Evolutionary conservation across 1,140 invertebrate genomes (phyloP).

Genomic region (Pogonomyrmex barbatus): DNA sequence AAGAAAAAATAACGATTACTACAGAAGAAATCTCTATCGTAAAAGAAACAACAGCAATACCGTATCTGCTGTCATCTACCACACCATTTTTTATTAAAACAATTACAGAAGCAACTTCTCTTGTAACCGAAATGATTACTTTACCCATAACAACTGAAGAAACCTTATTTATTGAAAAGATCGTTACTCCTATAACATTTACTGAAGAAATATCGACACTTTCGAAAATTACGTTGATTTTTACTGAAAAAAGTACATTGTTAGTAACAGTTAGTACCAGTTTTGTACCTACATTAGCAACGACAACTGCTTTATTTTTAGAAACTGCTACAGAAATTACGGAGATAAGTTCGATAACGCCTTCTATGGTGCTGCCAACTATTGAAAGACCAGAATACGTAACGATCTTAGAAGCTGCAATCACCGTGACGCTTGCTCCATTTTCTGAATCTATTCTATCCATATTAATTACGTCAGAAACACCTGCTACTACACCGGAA

Average conservation of each 20-base stretch:
- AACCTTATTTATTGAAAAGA: constrained; percentile 22
- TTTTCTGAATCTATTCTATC: neutral
- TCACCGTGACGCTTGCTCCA: neutral
- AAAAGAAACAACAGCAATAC: neutral
- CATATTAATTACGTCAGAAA: constrained; percentile 16
- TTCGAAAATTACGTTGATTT: neutral
- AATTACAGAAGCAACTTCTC: neutral
- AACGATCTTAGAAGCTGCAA: neutral
- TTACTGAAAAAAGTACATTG: constrained; percentile 11
- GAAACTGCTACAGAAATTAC: constrained; percentile 6
- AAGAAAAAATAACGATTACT: constrained; percentile 10
- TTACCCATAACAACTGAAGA: neutral
- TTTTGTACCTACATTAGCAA: neutral
- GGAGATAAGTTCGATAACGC: constrained; percentile 6
- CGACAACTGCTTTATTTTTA: neutral
- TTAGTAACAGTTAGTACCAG: neutral
- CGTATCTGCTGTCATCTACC: neutral
- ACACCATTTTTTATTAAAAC: neutral
- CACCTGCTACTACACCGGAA: neutral
- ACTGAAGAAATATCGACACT: neutral
- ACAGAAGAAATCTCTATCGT: neutral
- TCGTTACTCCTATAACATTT: neutral
- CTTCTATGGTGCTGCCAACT: neutral
- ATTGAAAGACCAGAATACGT: neutral
- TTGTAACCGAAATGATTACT: neutral